phyloP scores from a whole-genome alignment of 2,113 vertebrate genomes.

The Galeopterus variegatus region DNA sequence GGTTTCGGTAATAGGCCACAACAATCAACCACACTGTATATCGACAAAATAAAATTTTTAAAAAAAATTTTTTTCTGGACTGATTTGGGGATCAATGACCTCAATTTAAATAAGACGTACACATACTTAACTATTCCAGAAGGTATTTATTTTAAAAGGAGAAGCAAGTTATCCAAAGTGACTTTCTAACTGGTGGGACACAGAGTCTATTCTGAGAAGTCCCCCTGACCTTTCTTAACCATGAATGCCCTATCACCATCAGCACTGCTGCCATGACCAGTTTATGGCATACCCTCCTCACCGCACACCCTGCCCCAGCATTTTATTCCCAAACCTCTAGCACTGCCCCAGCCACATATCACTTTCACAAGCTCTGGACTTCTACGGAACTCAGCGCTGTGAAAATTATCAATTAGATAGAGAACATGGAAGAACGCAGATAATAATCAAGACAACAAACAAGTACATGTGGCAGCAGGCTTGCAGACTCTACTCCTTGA shows the following conservation, averaged over 20 bases:
- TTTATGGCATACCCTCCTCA: neutral
- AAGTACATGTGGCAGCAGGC: neutral
- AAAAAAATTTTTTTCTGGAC: neutral
- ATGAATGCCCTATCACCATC: neutral
- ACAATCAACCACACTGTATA: no score
- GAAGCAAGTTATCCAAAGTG: neutral
- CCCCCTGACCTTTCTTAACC: neutral
- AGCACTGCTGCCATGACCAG: neutral
- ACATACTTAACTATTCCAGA: neutral
- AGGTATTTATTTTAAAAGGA: conserved; percentile 31
- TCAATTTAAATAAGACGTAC: conserved; percentile 56
- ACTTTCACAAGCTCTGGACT: conserved; percentile 27
- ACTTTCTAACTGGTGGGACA: neutral
- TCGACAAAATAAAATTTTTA: no score
- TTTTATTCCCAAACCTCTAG: neutral
- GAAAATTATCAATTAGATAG: neutral
- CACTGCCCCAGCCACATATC: neutral
- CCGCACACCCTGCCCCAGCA: neutral
- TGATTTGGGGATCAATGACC: neutral
- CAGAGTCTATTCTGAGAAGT: neutral
- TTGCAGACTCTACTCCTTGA: neutral
- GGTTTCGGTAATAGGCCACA: no score
- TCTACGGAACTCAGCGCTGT: neutral
- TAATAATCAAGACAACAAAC: neutral
- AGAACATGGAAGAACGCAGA: neutral